These are phyloP conservation scores for Gavialis gangeticus DNA, from an alignment of 2,113 vertebrate species.

Conservation along the genomic window DNA sequence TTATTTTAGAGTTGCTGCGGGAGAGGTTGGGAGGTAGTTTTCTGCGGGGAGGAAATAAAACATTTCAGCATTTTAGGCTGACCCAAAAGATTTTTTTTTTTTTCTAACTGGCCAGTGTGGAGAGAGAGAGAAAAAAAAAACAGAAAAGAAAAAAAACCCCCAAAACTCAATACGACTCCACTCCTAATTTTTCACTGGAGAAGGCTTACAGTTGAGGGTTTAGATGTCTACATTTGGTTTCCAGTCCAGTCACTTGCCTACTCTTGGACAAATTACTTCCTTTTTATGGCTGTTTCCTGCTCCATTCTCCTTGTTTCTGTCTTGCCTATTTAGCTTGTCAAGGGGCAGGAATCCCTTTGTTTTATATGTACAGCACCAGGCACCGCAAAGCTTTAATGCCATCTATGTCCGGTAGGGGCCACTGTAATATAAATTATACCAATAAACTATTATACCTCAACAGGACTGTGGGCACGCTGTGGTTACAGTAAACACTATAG, in stretches of 20 bases:
- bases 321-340: not conserved
- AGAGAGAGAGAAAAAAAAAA: not conserved
- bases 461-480: slow-evolving; percentile 28
- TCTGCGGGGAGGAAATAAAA: not conserved
- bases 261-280: not conserved
- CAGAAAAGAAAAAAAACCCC: not conserved
- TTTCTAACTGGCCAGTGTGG: fast-evolving
- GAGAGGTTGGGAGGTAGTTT: too few relatives aligned
- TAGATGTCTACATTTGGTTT: not conserved
- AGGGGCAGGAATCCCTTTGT: not conserved
- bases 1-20: too few relatives aligned
- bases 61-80: not conserved
- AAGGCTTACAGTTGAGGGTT: not conserved
- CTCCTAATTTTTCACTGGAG: not conserved
- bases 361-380: not conserved
- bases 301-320: not conserved
- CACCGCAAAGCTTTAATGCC: slow-evolving; percentile 9
- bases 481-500: slow-evolving; percentile 26
- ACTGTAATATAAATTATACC: slow-evolving; percentile 56
- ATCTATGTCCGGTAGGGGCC: slow-evolving; percentile 60
- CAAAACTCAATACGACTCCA: not conserved
- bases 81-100: fast-evolving
- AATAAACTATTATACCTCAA: slow-evolving; percentile 5
- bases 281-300: not conserved
- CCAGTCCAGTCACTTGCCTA: not conserved